These are phyloP conservation scores for Oncorhynchus kisutch DNA, from an alignment of 2,113 vertebrate species.

Conservation along the genomic window DNA sequence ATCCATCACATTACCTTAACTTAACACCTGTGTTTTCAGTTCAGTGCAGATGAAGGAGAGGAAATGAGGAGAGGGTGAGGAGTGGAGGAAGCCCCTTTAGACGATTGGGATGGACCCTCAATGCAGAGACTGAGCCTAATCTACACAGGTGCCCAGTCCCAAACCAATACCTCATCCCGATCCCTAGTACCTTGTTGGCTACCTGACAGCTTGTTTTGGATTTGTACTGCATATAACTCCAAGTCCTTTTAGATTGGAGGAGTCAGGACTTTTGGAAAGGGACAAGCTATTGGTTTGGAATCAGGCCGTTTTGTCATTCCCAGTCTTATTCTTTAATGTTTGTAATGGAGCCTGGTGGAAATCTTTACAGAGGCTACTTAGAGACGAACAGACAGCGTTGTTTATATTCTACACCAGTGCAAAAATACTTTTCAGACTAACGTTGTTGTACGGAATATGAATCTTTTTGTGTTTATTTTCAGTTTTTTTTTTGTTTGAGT, in stretches of 20 bases:
- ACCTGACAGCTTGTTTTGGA: neutral
- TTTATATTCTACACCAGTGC: slow-evolving; percentile 68
- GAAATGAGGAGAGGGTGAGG: neutral
- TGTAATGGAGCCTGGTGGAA: slow-evolving; percentile 32
- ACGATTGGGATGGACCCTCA: neutral
- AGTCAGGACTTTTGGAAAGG: neutral
- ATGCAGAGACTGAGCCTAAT: neutral
- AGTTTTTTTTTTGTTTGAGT: slow-evolving; percentile 14
- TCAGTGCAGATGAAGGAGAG: slow-evolving; percentile 47
- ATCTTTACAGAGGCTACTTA: slow-evolving; percentile 21
- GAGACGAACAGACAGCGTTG: slow-evolving; percentile 35
- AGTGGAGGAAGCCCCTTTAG: neutral
- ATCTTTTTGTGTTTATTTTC: slow-evolving; percentile 48
- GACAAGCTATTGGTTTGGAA: neutral
- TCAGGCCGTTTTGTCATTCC: neutral
- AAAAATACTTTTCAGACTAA: slow-evolving; percentile 75
- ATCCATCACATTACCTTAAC: no score
- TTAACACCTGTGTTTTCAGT: neutral
- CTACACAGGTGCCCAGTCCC: neutral
- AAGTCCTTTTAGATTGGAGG: neutral
- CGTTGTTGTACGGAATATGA: slow-evolving; percentile 50
- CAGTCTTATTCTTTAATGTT: slow-evolving; percentile 14
- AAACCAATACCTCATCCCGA: neutral
- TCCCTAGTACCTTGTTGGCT: neutral
- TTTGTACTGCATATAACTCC: neutral